phyloP scores from a whole-genome alignment of 1,140 invertebrate species.

The Drosophila kurseongensis region DNA sequence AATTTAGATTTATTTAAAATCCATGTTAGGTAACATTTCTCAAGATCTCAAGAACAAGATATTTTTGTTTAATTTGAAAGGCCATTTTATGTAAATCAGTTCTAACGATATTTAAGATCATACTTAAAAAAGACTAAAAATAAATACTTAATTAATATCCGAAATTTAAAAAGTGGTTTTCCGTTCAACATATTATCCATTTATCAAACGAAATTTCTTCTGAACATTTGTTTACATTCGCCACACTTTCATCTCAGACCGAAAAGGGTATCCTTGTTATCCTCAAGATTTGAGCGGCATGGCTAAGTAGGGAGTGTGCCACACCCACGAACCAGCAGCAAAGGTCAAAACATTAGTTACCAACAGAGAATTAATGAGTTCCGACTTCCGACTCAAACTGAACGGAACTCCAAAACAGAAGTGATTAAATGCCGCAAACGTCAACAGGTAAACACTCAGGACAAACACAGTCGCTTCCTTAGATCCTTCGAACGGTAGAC shows the following conservation, averaged over 20 bases:
- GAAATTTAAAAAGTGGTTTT: too few relatives aligned
- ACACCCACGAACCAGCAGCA: constrained; percentile 47
- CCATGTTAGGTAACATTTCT: too few relatives aligned
- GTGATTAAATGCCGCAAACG: constrained; percentile 71
- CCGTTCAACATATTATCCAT: neutral
- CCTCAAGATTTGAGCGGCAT: constrained; percentile 30
- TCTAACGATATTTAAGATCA: neutral
- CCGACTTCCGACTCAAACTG: constrained; percentile 69
- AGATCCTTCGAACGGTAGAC: constrained; percentile 47
- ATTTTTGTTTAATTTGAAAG: too few relatives aligned
- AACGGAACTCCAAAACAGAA: constrained; percentile 41
- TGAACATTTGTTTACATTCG: constrained; percentile 31
- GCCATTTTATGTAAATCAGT: too few relatives aligned
- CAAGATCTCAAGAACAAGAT: too few relatives aligned
- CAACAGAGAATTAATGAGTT: constrained; percentile 73
- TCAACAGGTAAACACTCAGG: constrained; percentile 67
- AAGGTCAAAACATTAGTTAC: constrained; percentile 62
- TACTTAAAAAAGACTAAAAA: too few relatives aligned
- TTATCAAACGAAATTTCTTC: neutral
- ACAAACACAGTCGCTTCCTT: constrained; percentile 33
- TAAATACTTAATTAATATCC: neutral
- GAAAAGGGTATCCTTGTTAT: constrained; percentile 36
- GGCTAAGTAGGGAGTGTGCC: constrained; percentile 40
- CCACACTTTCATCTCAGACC: constrained; percentile 25
- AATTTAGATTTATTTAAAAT: too few relatives aligned